Evolutionary conservation across 1,140 invertebrate species (phyloP).

Genomic region (Scaptomyza pallida): DNA sequence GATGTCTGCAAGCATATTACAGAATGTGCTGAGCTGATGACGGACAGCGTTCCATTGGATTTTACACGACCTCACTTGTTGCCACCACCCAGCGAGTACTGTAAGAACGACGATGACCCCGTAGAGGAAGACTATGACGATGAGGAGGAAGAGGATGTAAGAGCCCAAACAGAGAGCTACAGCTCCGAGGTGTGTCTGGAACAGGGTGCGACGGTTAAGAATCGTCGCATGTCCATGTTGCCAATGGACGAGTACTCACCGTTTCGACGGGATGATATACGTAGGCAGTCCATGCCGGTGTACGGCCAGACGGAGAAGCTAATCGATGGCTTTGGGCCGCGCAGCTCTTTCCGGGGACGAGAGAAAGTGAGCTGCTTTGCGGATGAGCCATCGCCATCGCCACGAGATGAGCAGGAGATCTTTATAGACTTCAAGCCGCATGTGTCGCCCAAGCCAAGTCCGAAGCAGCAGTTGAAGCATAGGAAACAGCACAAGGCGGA

Average conservation of each 20-base stretch:
- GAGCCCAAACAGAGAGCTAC: constrained; percentile 60
- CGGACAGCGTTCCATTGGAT: constrained; percentile 66
- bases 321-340: constrained; percentile 72
- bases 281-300: constrained; percentile 76
- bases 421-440: constrained; percentile 94
- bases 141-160: constrained; percentile 84
- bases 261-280: constrained; percentile 68
- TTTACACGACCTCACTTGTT: constrained; percentile 70
- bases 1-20: constrained; percentile 78
- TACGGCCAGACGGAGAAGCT: constrained; percentile 78
- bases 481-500: constrained; percentile 74
- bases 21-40: constrained; percentile 72
- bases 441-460: constrained; percentile 87
- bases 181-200: constrained; percentile 65
- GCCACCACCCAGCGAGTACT: constrained; percentile 76
- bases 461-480: constrained; percentile 84
- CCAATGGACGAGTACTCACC: constrained; percentile 62
- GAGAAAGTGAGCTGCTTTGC: constrained; percentile 76
- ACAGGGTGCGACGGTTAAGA: constrained; percentile 38
- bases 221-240: constrained; percentile 73
- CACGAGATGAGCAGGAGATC: constrained; percentile 90
- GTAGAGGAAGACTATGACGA: constrained; percentile 84
- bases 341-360: constrained; percentile 65
- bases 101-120: constrained; percentile 65
- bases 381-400: constrained; percentile 32